Evolutionary conservation across 2,113 vertebrate genomes (phyloP), one percentile per base, ranked within the genome.

Genomic region (Tupaia tana): DNA sequence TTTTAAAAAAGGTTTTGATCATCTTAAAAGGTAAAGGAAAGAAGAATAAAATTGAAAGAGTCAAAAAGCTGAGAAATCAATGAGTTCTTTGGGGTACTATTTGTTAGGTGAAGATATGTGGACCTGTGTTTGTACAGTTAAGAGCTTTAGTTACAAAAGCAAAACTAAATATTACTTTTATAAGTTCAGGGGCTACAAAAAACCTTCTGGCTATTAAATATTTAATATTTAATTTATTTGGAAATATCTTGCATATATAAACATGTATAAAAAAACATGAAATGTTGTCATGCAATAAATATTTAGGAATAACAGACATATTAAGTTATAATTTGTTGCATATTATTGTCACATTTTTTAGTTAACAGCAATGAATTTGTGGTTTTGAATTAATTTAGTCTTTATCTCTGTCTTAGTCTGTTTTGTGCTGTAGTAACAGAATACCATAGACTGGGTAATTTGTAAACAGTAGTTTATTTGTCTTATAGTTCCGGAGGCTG

Each of bases 11-110:
- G 0, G 10, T 93, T 97, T 95, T 70, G 12, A 87, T 98, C 63
- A 97, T 93, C 89, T 95, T 95, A 94, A 84, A 69, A 83, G 77
- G 58, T 95, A 90, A 98, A 95, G 93, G 61, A 97, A 93, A 24
- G 69, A 86, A 59, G 24, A 94, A n/a, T 92, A 95, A 27, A 29
- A 81, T 0, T 2, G 56, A 22, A 92, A 96, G 73, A 82, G 58
- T 93, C 7, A 78, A 61, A 90, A 64, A 63, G 64, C 74, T 22
- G 64, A 97, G 71, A 43, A 92, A 75, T 86, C 67, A 25, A 22
- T 59, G 70, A 74, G 9, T 52, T 87, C 52, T 86, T 87, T 27
- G 64, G 52, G 74, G 15, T 52, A 5, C 29, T 78, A 0, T 84
- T 83, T 84, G 25, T 91, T 31, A 29, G n/a, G n/a, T 24, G 11